These are phyloP conservation scores for Apaloderma vittatum DNA, from an alignment of 2,113 vertebrate genomes.

Conservation along the genomic window DNA sequence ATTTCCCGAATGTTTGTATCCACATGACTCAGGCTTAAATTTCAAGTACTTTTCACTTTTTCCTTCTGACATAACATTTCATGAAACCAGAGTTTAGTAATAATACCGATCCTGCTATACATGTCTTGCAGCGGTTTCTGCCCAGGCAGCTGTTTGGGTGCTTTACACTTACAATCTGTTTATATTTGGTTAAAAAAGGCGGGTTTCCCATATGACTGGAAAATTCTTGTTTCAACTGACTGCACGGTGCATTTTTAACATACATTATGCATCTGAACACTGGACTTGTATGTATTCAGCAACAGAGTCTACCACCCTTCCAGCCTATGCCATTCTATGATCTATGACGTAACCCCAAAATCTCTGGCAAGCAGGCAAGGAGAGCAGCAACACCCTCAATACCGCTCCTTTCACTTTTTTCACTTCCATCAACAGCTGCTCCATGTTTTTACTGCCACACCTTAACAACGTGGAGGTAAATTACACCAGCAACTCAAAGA, in stretches of 20 bases:
- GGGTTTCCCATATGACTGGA: not conserved
- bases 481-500: not conserved
- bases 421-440: not conserved
- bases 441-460: not conserved
- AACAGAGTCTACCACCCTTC: not conserved
- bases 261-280: not conserved
- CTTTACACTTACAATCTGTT: not conserved
- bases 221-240: not conserved
- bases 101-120: not conserved
- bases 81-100: slow-evolving; percentile 40
- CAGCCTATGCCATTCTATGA: too few relatives aligned
- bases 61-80: slow-evolving; percentile 65
- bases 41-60: slow-evolving; percentile 59
- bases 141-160: slow-evolving; percentile 41
- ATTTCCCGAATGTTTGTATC: slow-evolving; percentile 29
- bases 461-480: not conserved
- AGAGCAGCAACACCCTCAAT: not conserved
- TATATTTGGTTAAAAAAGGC: not conserved
- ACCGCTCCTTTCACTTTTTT: not conserved
- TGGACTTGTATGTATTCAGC: not conserved
- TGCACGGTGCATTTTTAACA: not conserved
- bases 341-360: too few relatives aligned
- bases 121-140: not conserved
- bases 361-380: not conserved
- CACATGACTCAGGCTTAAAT: slow-evolving; percentile 66